These are phyloP conservation scores for Apis mellifera DNA, from an alignment of 1,140 invertebrate species.

Conservation along the genomic window DNA sequence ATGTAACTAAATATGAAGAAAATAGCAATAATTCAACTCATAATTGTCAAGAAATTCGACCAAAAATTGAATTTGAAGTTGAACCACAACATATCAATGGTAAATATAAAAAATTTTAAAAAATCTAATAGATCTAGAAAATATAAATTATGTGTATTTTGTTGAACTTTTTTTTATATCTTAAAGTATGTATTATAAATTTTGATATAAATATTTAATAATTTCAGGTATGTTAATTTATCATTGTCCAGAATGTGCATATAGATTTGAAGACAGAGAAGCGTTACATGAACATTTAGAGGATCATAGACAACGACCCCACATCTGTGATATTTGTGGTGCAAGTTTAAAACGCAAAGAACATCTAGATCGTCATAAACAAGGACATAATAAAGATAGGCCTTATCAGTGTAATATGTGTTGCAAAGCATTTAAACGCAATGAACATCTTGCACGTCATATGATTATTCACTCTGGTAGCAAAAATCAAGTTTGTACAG, in stretches of 20 bases:
- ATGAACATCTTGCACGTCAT: conserved; percentile 82
- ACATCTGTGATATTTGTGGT: conserved; percentile 82
- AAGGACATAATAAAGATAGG: conserved; percentile 82
- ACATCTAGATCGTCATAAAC: conserved; percentile 88
- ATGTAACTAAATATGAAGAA: conserved; percentile 76
- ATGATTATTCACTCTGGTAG: conserved; percentile 82
- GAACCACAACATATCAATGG: conserved; percentile 77
- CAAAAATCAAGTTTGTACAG: conserved; percentile 83
- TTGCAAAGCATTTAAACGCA: conserved; percentile 82
- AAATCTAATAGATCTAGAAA: neutral
- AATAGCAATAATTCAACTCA: conserved; percentile 71
- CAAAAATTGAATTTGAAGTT: conserved; percentile 76
- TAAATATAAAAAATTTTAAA: conserved; percentile 40
- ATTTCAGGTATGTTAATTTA: conserved; percentile 72
- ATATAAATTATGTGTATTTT: neutral
- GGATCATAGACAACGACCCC: conserved; percentile 78
- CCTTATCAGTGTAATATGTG: conserved; percentile 82
- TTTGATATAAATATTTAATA: conserved; percentile 30
- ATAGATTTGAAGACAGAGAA: conserved; percentile 77
- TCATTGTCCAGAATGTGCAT: conserved; percentile 79
- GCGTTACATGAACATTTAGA: conserved; percentile 77
- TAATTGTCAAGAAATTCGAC: conserved; percentile 68
- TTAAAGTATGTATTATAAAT: conserved; percentile 6
- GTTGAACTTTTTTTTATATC: neutral
- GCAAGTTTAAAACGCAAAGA: conserved; percentile 91